Percentiles rank a stretch among this genome's conserved stretches.
Evolutionary conservation across 2,888 invertebrate species (phyloP).

Genomic region (Poecilobothrus nobilitatus): DNA sequence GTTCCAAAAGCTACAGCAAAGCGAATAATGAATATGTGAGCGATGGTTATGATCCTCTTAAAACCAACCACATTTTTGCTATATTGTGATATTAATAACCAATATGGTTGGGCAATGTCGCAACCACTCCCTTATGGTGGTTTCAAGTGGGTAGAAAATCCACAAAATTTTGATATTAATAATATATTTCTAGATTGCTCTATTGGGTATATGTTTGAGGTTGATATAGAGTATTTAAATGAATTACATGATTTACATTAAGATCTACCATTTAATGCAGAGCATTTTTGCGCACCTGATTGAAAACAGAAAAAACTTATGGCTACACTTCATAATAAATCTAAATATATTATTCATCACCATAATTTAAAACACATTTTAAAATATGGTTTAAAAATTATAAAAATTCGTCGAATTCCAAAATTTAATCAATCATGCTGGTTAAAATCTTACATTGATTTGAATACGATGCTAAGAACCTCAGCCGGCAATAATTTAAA

Average conservation of each 20-base stretch:
- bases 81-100: neutral
- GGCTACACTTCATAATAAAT: no score
- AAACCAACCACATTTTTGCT: neutral
- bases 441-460: conserved; percentile 28
- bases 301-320: no score
- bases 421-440: conserved; percentile 32
- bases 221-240: neutral
- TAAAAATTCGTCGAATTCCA: conserved; percentile 30
- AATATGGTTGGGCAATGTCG: conserved; percentile 14
- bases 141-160: neutral
- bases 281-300: neutral
- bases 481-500: no score
- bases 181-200: neutral
- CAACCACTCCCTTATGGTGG: conserved; percentile 8
- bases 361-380: no score
- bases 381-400: conserved; percentile 18
- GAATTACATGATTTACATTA: neutral
- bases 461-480: conserved; percentile 15
- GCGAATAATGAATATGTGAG: neutral
- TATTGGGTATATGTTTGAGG: neutral
- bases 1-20: neutral
- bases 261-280: neutral
- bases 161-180: neutral
- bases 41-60: neutral
- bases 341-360: no score